Base-by-base conservation (phyloP, 2,113 vertebrate species). In the Nibea albiflora region DNA sequence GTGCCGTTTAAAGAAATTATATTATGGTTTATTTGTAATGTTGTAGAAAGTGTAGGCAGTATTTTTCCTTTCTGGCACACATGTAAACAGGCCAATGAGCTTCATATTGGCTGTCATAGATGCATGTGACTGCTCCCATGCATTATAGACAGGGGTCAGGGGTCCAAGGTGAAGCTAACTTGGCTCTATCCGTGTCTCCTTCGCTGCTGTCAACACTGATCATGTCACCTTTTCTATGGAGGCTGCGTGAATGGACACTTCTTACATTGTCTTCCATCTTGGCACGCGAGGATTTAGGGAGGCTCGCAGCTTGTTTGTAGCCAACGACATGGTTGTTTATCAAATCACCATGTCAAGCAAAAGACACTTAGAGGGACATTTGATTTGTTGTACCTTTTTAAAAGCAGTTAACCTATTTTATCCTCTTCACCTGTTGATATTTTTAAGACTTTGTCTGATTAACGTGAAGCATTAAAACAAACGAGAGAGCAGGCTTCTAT, bases 141-240 rank as follows among this genome's bases (percentile, higher is more conserved):
- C 65, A 81, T 86, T 73, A 78, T 78, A 69, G 60, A 73, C 77
- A 17, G 31, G 46, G 86, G 81, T 91, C 80, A 87, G 63, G 53
- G 88, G 85, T 90, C 81, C 67, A 63, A 83, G 84, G 86, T 91
- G 81, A 89, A 86, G 90, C 90, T 82, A 66, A 84, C 88, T 81
- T 74, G 65, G 84, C 72, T 83, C 89, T 79, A 71, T 81, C 88
- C 78, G 81, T 81, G 81, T 90, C 85, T 83, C 65, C 83, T 79
- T 82, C 28, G 54, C 84, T 50, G 84, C 86, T 92, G 93, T 94
- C 95, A 92, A 70, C 77, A 73, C 61, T 52, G 68, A 88, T 93
- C 78, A 88, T 54, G 56, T 93, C 91, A 92, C 73, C 49, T 88
- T 80, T 70, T 20, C 71, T 39, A 7, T 17, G 22, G 50, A 57